Conservation (phyloP, 2,888 invertebrate genomes). For the Leptinotarsa haldemani region DNA sequence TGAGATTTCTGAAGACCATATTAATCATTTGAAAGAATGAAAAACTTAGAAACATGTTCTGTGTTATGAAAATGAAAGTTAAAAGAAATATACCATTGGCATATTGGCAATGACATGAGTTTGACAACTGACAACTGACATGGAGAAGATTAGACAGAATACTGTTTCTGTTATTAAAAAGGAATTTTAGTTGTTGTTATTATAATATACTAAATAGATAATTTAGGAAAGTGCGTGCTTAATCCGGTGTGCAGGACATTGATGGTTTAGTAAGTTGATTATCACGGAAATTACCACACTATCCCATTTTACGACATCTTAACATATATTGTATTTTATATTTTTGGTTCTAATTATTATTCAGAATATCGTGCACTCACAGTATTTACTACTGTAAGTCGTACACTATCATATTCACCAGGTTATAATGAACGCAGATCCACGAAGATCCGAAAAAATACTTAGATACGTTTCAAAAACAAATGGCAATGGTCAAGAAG, state of each 20-base stretch:
- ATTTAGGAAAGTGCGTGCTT: slow-evolving; percentile 4
- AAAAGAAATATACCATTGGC: background rate
- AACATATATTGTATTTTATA: background rate
- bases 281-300: background rate
- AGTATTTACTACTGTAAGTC: slow-evolving; percentile 7
- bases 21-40: no score
- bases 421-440: slow-evolving; percentile 68
- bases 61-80: background rate
- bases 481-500: slow-evolving; percentile 78
- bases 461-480: slow-evolving; percentile 72
- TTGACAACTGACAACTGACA: slow-evolving; percentile 11
- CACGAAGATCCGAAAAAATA: slow-evolving; percentile 81
- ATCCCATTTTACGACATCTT: background rate
- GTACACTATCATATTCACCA: background rate
- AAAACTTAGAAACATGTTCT: background rate
- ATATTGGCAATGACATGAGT: background rate
- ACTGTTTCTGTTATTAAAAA: slow-evolving; percentile 1
- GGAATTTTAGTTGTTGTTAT: slow-evolving; percentile 11
- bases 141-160: background rate
- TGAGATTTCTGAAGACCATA: no score
- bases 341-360: slow-evolving; percentile 13
- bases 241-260: background rate
- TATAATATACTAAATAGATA: slow-evolving; percentile 3
- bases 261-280: background rate
- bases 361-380: slow-evolving; percentile 4